Conservation (phyloP, 2,113 vertebrate species). For the Rhombomys opimus region DNA sequence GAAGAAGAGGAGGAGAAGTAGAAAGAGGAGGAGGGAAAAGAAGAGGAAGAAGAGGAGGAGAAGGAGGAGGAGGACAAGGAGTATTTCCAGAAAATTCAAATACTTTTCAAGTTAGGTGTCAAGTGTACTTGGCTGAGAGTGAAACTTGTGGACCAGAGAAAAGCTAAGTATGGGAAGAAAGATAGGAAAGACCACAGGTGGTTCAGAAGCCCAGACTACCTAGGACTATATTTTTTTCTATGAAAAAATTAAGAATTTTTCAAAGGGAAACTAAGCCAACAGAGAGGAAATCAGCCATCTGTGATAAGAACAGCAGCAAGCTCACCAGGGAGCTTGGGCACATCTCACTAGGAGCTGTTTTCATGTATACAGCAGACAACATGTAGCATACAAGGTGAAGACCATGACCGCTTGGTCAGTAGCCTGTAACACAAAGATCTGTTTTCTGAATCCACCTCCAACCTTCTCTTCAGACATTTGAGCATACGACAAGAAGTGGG, state of each 20-base stretch:
- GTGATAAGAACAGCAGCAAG: not conserved
- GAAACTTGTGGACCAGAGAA: not conserved
- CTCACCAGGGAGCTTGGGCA: fast-evolving
- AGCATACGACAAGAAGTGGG: not conserved
- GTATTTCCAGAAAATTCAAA: too few species aligned
- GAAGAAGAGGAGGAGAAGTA: not conserved
- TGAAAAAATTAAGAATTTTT: not conserved
- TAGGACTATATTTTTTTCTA: not conserved
- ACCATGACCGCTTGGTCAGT: not conserved
- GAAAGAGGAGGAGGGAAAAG: not conserved
- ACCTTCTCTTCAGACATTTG: not conserved
- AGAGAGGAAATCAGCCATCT: not conserved
- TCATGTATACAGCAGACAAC: not conserved
- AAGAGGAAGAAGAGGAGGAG: too few species aligned
- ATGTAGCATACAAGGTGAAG: not conserved
- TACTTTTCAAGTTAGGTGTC: not conserved
- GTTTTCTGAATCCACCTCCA: not conserved
- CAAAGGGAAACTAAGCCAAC: not conserved
- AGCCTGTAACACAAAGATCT: not conserved
- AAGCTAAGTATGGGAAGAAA: too few species aligned
- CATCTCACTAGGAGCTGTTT: not conserved
- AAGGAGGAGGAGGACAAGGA: too few species aligned
- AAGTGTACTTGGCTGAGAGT: not conserved
- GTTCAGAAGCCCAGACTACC: too few species aligned
- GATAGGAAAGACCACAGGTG: not conserved